Evolutionary conservation across 2,113 vertebrate species (phyloP), one percentile per base, ranked within the genome.

Genomic region (Ictalurus furcatus): DNA sequence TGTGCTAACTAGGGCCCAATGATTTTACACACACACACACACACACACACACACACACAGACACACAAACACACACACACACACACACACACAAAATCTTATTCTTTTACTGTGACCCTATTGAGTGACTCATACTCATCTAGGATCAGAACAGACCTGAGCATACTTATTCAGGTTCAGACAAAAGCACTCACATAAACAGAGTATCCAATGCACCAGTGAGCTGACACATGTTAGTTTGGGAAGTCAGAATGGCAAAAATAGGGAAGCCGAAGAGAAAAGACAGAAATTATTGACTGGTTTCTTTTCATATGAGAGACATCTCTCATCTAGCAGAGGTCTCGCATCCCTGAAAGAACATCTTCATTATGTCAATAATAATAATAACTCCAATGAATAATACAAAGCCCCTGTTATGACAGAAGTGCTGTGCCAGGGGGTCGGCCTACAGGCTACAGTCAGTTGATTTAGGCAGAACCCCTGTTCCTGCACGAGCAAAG

Each of bases 111-210:
- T 84, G 85, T 85, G 87, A 90, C 90, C 88, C 92, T 90, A 81
- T 11, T 79, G 83, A 85, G 88, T 90, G 83, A 71, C 65, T 69
- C 19, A 61, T 30, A 94, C 94, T 95, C 93, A 95, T 95, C 94
- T 94, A 91, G 34, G 82, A 84, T 58, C 93, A 95, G 94, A 92
- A 93, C 90, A 91, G 88, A 91, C 34, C 69, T 90, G 85, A 90
- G 90, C 93, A 93, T 90, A 84, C 88, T 94, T 92, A 93, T 73
- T 25, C 81, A 52, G 30, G 16, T 34, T 12, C 81, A 56, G 78
- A 78, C 34, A 71, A 80, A 30, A 59, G 54, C 59, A 63, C 28
- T 87, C 85, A 85, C n/a, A 54, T 44, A 44, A 17, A 30, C 21
- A 65, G 4, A 69, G 65, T 71, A 54, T 30, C 14, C 84, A 84